These are phyloP conservation scores for Anthopleura xanthogrammica DNA, from an alignment of 92 coral and sea anemone species.

Conservation along the genomic window DNA sequence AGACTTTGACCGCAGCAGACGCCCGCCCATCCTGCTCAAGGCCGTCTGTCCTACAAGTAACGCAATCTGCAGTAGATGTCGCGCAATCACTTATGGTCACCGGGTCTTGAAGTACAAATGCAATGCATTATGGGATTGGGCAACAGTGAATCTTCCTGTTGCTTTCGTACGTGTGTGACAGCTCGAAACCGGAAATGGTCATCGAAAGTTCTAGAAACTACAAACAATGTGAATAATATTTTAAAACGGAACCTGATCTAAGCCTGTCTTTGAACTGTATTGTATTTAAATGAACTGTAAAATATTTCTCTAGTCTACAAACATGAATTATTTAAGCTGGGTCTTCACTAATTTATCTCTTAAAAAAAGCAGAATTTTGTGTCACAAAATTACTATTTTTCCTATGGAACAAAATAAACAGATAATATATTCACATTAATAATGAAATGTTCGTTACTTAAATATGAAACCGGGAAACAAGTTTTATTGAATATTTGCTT, in stretches of 20 bases:
- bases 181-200: background rate
- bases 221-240: background rate
- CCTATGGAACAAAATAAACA: background rate
- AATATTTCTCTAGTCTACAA: no score
- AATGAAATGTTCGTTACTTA: no score
- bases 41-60: conserved; percentile 21
- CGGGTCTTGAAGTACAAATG: conserved; percentile 38
- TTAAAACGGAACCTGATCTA: background rate
- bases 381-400: background rate
- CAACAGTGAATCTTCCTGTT: conserved; percentile 40
- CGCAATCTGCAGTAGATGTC: conserved; percentile 29
- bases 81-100: conserved; percentile 38
- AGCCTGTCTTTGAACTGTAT: background rate
- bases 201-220: background rate
- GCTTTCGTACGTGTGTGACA: conserved; percentile 35
- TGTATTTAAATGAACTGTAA: no score
- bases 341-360: no score
- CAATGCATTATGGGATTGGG: conserved; percentile 43
- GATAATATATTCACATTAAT: background rate
- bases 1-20: conserved; percentile 17
- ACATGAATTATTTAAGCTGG: background rate
- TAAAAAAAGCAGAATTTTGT: background rate
- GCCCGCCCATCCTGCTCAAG: conserved; percentile 8
- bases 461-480: no score
- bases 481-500: no score